Evolutionary conservation across 1,140 invertebrate species (phyloP).

Genomic region (Lithobius niger): DNA sequence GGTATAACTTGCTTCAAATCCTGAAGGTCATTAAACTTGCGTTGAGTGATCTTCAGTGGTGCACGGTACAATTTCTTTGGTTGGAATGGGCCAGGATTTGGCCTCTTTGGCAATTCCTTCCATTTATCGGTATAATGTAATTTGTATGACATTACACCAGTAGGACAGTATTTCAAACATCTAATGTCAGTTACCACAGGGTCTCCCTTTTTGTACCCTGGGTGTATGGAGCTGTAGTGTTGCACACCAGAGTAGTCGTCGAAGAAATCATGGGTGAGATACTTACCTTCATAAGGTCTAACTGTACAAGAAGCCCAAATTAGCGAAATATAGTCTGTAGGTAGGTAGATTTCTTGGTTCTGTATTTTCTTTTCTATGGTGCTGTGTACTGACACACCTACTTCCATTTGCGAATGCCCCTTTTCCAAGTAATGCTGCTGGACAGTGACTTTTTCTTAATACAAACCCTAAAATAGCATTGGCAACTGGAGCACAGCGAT

Average conservation of each 20-base stretch:
- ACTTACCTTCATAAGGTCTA: background rate
- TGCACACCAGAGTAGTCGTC: background rate
- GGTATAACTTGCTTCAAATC: background rate
- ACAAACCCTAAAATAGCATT: slow-evolving; percentile 24
- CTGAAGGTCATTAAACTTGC: background rate
- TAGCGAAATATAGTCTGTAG: background rate
- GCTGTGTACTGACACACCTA: slow-evolving; percentile 25
- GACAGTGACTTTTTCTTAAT: slow-evolving; percentile 19
- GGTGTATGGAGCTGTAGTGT: background rate
- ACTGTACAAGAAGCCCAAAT: background rate
- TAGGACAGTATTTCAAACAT: background rate
- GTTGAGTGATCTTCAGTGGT: background rate
- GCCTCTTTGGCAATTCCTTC: background rate
- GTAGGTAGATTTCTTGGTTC: background rate
- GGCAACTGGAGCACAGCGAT: slow-evolving; percentile 23
- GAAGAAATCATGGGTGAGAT: background rate
- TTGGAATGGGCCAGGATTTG: background rate
- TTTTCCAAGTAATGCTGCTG: slow-evolving; percentile 28
- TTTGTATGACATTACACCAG: background rate
- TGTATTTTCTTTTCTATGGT: slow-evolving; percentile 19
- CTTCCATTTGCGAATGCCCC: slow-evolving; percentile 31
- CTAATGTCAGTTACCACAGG: background rate
- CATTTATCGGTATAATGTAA: background rate
- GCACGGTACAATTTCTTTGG: background rate
- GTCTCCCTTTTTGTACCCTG: background rate